Conservation (phyloP, 2,888 invertebrate species). For the Ditylenchus weischeri region DNA sequence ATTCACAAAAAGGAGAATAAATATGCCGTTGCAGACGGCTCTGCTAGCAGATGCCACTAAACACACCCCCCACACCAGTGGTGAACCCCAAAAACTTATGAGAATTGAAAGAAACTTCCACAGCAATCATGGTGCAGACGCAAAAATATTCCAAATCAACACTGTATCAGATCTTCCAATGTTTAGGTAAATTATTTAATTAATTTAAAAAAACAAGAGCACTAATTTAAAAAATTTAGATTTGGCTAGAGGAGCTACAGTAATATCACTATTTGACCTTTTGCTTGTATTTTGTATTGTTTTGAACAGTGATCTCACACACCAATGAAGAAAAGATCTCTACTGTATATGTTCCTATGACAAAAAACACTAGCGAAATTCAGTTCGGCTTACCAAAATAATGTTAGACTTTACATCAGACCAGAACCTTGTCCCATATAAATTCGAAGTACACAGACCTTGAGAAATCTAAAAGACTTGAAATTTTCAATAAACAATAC, state of each 20-base stretch:
- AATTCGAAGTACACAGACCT: too few relatives aligned
- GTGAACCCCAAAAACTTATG: neutral
- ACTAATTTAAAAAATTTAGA: constrained; percentile 1
- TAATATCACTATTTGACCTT: too few relatives aligned
- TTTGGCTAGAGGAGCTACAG: neutral
- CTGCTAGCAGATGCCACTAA: neutral
- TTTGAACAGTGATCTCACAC: neutral
- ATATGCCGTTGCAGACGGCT: neutral
- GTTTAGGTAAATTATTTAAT: constrained; percentile 30
- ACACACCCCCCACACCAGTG: neutral
- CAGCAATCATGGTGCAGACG: constrained; percentile 23
- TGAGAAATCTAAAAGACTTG: too few relatives aligned
- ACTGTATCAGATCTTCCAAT: constrained; percentile 31
- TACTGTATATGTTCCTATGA: too few relatives aligned
- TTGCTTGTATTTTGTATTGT: neutral
- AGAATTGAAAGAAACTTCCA: constrained; percentile 17
- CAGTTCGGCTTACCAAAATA: too few relatives aligned
- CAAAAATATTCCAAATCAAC: constrained; percentile 25
- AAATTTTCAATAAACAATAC: too few relatives aligned
- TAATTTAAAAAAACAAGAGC: neutral
- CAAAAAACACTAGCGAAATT: too few relatives aligned
- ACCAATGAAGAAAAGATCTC: neutral
- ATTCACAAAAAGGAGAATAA: constrained; percentile 2
- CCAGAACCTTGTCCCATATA: too few relatives aligned
- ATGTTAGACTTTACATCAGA: too few relatives aligned